Percentiles rank a stretch among this genome's conserved stretches.
Evolutionary conservation across 2,797 vertebrate species (phyloP).

Genomic region (Acrocephalus scirpaceus): DNA sequence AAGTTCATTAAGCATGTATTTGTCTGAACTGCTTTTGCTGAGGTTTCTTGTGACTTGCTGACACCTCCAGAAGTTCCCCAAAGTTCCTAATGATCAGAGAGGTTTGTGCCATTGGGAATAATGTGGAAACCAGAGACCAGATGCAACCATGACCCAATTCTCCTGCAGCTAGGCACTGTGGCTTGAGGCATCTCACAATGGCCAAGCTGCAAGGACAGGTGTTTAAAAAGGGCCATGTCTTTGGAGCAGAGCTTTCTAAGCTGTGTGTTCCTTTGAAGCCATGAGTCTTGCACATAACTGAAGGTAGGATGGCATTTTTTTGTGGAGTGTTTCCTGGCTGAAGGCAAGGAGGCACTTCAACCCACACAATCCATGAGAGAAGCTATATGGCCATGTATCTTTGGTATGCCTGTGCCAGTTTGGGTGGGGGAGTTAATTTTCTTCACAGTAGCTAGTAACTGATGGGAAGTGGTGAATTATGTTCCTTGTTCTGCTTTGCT

Average conservation of each 20-base stretch:
- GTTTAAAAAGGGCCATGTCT: neutral
- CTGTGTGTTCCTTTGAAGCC: neutral
- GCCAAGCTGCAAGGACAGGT: accelerated
- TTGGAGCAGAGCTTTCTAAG: neutral
- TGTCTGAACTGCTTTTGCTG: neutral
- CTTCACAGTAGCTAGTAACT: neutral
- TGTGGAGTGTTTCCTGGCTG: neutral
- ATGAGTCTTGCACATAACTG: neutral
- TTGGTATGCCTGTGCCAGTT: neutral
- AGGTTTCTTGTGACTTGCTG: neutral
- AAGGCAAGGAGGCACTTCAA: neutral
- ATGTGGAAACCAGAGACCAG: neutral
- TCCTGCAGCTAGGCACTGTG: neutral
- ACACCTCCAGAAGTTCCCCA: neutral
- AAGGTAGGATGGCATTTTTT: neutral
- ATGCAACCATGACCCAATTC: neutral
- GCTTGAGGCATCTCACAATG: neutral
- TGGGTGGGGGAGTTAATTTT: neutral
- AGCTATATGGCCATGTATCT: neutral
- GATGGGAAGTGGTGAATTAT: neutral
- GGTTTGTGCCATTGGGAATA: neutral
- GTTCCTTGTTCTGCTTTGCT: neutral
- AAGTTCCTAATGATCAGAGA: neutral
- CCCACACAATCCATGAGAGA: accelerated
- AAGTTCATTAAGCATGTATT: neutral